A percentile compares a stretch with the other conserved stretches of the same genome.
These are phyloP conservation scores for Pyxicephalus adspersus DNA, from an alignment of 2,113 vertebrate species.

Conservation along the genomic window DNA sequence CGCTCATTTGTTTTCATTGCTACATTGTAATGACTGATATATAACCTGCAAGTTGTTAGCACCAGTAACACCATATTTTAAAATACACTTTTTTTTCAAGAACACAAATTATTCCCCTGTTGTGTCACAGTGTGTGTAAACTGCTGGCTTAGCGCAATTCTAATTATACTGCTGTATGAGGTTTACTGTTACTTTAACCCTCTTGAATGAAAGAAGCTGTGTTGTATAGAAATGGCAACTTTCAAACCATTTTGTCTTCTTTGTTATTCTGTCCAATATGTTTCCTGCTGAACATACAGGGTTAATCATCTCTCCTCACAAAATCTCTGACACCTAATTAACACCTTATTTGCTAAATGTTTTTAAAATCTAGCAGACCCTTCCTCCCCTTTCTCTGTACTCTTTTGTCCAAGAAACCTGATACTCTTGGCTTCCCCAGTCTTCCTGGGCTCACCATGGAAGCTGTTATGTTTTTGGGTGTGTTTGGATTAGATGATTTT, in stretches of 20 bases:
- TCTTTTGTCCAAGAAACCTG: not conserved
- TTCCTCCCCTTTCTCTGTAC: slow-evolving; percentile 10
- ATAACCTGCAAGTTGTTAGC: slow-evolving; percentile 4
- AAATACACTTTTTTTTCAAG: slow-evolving; percentile 27
- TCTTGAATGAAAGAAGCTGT: not conserved
- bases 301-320: slow-evolving; percentile 27
- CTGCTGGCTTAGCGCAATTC: slow-evolving; percentile 25
- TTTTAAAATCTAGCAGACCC: slow-evolving; percentile 15
- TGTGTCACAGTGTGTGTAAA: slow-evolving; percentile 21
- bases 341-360: slow-evolving; percentile 36
- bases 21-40: slow-evolving; percentile 38
- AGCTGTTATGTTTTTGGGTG: slow-evolving; percentile 12
- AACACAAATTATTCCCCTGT: not conserved
- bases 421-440: slow-evolving; percentile 10
- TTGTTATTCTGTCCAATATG: not conserved
- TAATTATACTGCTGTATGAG: not conserved
- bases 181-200: slow-evolving; percentile 4
- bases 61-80: slow-evolving; percentile 6
- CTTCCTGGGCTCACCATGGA: slow-evolving; percentile 4
- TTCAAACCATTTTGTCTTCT: not conserved
- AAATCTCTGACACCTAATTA: slow-evolving; percentile 43
- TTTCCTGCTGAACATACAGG: not conserved
- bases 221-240: not conserved
- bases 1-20: slow-evolving; percentile 26
- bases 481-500: too few species aligned